Evolutionary conservation across 2,113 vertebrate species (phyloP).

Genomic region (Sigmodon hispidus): DNA sequence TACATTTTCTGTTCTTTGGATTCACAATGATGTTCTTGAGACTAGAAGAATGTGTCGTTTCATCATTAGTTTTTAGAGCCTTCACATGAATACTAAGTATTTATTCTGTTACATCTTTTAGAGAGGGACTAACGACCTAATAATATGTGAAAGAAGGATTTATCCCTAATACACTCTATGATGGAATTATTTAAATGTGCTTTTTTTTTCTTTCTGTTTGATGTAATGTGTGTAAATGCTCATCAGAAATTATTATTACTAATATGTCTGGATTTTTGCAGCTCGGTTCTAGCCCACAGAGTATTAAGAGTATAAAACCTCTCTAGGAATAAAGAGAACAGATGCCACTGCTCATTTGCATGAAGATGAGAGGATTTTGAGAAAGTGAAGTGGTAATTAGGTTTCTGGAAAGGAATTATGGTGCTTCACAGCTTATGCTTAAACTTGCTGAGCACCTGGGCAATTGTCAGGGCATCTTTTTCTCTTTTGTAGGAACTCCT

Average conservation of each 20-base stretch:
- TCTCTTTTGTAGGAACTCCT: neutral
- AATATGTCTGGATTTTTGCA: neutral
- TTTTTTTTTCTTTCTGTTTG: neutral
- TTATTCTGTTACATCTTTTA: neutral
- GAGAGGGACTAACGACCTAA: neutral
- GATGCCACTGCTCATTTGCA: constrained; percentile 43
- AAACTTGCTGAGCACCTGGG: neutral
- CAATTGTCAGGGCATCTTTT: neutral
- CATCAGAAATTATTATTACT: neutral
- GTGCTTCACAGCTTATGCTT: neutral
- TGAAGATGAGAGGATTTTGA: constrained; percentile 4
- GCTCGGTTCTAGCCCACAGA: neutral
- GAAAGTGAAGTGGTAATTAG: constrained; percentile 42
- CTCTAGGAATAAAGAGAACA: constrained; percentile 57
- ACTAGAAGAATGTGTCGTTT: neutral
- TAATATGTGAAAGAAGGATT: neutral
- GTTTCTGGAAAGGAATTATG: neutral
- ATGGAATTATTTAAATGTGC: neutral
- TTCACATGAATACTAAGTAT: neutral
- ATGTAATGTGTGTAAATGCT: neutral
- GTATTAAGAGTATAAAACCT: neutral
- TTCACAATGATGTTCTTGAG: neutral
- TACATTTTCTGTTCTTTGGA: neutral
- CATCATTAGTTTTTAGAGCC: neutral
- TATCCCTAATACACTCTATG: neutral